Percentiles rank a stretch among this genome's conserved stretches.
phyloP scores from a whole-genome alignment of 2,113 vertebrate species.

The Galemys pyrenaicus region DNA sequence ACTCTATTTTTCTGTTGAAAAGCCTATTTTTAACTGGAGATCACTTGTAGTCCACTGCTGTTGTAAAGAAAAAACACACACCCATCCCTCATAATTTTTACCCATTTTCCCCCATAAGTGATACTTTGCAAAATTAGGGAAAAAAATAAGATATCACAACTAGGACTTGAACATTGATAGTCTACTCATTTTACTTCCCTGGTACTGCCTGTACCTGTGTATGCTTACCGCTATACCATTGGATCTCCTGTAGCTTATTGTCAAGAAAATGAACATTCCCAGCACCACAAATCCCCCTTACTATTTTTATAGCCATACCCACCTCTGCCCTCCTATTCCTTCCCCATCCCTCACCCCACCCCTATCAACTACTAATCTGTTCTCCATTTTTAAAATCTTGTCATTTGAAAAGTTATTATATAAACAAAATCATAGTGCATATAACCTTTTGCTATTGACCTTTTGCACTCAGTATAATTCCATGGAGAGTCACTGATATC shows the following conservation, averaged over 20 bases:
- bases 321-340: not conserved
- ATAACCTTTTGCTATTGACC: not conserved
- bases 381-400: not conserved
- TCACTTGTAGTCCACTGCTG: not conserved
- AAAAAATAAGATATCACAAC: not conserved
- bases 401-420: not conserved
- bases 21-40: not conserved
- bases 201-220: not conserved
- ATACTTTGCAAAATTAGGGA: not conserved
- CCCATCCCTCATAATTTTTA: too few species aligned
- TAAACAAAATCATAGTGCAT: not conserved
- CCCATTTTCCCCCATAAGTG: too few species aligned
- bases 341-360: not conserved
- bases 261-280: not conserved
- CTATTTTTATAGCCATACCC: too few species aligned
- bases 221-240: not conserved
- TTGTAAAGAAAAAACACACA: too few species aligned
- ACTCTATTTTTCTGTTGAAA: not conserved
- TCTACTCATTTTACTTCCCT: not conserved
- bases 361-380: not conserved
- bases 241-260: not conserved
- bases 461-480: not conserved
- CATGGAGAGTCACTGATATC: not conserved
- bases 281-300: not conserved
- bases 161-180: not conserved